Evolutionary conservation across 1,140 invertebrate species (phyloP).

Genomic region (Protaetia brevitarsis): DNA sequence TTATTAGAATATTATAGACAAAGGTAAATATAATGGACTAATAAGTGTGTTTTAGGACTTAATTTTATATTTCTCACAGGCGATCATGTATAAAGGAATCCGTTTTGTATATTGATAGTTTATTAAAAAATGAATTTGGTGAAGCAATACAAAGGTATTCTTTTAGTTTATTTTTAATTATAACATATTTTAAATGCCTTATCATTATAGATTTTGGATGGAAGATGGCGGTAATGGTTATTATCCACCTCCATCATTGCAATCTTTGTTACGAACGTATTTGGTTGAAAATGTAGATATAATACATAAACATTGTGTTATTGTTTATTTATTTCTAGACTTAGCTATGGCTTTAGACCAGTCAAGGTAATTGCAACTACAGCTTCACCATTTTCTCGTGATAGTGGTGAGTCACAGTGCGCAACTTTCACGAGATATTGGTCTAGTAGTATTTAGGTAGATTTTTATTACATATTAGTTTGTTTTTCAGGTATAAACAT

Average conservation of each 20-base stretch:
- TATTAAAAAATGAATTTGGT: conserved; percentile 49
- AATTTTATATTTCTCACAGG: not conserved
- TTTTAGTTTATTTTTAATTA: conserved; percentile 13
- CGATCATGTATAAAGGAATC: conserved; percentile 55
- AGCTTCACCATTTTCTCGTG: conserved; percentile 23
- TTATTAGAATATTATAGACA: conserved; percentile 57
- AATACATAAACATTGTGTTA: conserved; percentile 70
- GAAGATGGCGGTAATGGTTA: conserved; percentile 62
- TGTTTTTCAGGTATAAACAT: conserved; percentile 48
- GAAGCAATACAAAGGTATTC: conserved; percentile 33
- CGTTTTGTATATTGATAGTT: conserved; percentile 55
- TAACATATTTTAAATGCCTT: conserved; percentile 55
- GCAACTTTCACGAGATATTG: no score
- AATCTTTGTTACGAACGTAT: conserved; percentile 71
- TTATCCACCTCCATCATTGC: conserved; percentile 80
- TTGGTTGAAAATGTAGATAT: conserved; percentile 63
- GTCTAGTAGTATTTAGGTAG: not conserved
- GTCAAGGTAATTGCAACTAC: conserved; percentile 24
- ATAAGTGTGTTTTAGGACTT: not conserved
- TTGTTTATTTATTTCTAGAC: conserved; percentile 80
- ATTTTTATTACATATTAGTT: conserved; percentile 26
- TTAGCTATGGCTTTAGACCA: conserved; percentile 62
- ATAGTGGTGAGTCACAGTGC: no score
- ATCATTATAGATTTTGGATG: conserved; percentile 59
- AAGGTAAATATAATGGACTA: not conserved